A percentile compares a stretch with the other conserved stretches of the same genome.
These are phyloP conservation scores for Drosophila conformis DNA, from an alignment of 2,888 invertebrate species.

Conservation along the genomic window DNA sequence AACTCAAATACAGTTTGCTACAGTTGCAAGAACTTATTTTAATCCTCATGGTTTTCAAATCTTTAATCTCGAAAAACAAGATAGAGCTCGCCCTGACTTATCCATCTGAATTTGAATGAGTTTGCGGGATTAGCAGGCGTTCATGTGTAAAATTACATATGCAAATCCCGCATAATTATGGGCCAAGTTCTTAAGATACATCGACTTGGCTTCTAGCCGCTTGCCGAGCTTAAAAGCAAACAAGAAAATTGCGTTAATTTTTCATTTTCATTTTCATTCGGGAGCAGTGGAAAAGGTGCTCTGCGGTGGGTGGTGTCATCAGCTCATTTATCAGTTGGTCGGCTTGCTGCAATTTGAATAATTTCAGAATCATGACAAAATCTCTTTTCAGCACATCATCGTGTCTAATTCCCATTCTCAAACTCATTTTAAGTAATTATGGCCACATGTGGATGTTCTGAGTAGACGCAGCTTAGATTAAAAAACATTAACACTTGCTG, in stretches of 20 bases:
- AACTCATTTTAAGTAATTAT: constrained; percentile 53
- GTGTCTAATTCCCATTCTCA: constrained; percentile 3
- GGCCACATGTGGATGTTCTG: constrained; percentile 6
- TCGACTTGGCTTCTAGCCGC: constrained; percentile 12
- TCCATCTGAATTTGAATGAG: constrained; percentile 11
- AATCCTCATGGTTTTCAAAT: not conserved
- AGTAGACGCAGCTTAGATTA: constrained; percentile 39
- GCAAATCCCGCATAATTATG: constrained; percentile 68
- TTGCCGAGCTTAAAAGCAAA: constrained; percentile 46
- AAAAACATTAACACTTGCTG: constrained; percentile 73
- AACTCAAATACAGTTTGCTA: not conserved
- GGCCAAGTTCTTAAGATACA: constrained; percentile 13
- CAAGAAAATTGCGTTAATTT: constrained; percentile 56
- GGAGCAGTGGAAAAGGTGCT: not conserved
- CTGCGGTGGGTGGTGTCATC: constrained; percentile 36
- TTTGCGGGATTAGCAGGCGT: constrained; percentile 23
- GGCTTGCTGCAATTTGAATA: constrained; percentile 63
- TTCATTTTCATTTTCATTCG: constrained; percentile 48
- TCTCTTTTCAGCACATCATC: constrained; percentile 61
- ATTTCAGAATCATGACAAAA: constrained; percentile 66
- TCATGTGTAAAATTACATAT: constrained; percentile 63
- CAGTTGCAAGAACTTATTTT: not conserved
- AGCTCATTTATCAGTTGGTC: constrained; percentile 68
- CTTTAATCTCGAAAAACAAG: not conserved
- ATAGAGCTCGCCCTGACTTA: not conserved